Conservation (phyloP, 2,113 vertebrate genomes). For the Xenopus borealis region DNA sequence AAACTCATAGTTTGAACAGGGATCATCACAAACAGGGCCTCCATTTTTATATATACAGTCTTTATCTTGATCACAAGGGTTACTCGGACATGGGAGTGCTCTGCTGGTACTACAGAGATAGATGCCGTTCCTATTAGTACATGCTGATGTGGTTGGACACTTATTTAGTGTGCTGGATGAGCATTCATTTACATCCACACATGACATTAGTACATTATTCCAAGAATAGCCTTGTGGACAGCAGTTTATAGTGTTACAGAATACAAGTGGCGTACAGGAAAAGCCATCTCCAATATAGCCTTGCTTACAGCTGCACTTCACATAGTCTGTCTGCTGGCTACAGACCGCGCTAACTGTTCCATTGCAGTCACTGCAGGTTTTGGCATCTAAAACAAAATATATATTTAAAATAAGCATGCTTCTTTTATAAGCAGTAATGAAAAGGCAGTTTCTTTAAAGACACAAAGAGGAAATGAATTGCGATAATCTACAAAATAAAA, state of each 20-base stretch:
- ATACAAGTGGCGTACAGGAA: not conserved
- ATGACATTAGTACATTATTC: not conserved
- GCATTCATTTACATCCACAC: constrained; percentile 5
- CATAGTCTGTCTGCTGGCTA: not conserved
- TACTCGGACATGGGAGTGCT: not conserved
- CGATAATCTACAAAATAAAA: no score
- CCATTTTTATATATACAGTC: not conserved
- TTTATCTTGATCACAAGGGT: not conserved
- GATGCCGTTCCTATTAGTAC: not conserved
- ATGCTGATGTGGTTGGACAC: not conserved
- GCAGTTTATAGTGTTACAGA: not conserved
- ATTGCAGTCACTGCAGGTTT: not conserved
- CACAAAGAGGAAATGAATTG: no score
- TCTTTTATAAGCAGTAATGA: no score
- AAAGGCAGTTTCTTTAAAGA: no score
- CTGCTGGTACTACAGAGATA: not conserved
- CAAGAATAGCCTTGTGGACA: not conserved
- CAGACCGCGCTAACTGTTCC: not conserved
- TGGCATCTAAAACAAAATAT: constrained; percentile 6
- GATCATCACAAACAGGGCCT: not conserved
- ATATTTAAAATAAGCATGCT: no score
- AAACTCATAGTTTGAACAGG: not conserved
- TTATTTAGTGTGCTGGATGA: not conserved
- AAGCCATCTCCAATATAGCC: constrained; percentile 5
- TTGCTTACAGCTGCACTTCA: not conserved